phyloP scores from a whole-genome alignment of 2,113 vertebrate genomes.

The Zapus hudsonius region DNA sequence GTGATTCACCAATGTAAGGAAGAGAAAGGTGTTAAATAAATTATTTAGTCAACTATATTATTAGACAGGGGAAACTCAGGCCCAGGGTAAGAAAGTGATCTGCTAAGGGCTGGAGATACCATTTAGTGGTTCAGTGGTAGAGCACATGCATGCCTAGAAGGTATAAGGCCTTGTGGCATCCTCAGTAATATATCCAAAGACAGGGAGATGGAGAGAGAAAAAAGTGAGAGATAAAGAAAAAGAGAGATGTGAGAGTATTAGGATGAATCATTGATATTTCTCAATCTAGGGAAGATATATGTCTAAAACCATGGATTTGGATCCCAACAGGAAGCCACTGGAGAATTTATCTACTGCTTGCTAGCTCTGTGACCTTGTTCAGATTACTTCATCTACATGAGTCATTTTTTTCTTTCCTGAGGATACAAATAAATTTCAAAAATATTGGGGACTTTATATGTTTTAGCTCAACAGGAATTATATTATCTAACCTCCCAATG shows the following conservation, averaged over 20 bases:
- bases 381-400: conserved; percentile 51
- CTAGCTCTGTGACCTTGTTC: conserved; percentile 42
- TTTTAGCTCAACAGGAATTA: conserved; percentile 42
- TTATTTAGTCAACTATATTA: background rate
- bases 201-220: background rate
- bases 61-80: conserved; percentile 31
- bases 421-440: conserved; percentile 37
- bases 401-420: conserved; percentile 24
- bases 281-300: conserved; percentile 55
- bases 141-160: background rate
- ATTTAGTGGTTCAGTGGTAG: no score
- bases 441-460: conserved; percentile 44
- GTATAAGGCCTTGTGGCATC: no score
- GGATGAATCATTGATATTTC: conserved; percentile 49
- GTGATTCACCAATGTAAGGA: conserved; percentile 33
- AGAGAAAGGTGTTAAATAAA: background rate
- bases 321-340: conserved; percentile 9
- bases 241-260: background rate
- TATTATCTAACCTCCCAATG: conserved; percentile 12
- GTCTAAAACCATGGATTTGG: conserved; percentile 44
- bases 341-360: conserved; percentile 49
- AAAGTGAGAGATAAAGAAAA: background rate
- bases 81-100: background rate
- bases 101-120: conserved; percentile 34
- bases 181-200: background rate